Evolutionary conservation across 2,113 vertebrate species (phyloP), one percentile per base, ranked within the genome.

Genomic region (Prunella fulvescens): DNA sequence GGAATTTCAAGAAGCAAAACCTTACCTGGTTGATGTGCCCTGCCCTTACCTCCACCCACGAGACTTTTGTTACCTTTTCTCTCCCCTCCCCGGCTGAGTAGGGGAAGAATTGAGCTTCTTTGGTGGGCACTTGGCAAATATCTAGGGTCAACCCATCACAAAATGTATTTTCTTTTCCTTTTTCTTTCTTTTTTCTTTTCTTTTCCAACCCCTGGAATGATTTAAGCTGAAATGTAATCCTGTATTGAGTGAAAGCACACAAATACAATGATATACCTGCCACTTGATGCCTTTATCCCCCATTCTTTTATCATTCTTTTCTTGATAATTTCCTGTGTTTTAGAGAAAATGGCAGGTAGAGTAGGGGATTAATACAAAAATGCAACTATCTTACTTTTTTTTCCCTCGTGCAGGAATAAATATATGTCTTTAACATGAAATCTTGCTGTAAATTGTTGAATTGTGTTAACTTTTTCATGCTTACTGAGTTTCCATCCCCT

Each of bases 271-370:
- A 95, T 95, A 95, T 35, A 62, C 25, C n/a, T 76, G n/a, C 26
- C 77, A 69, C n/a, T 65, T 28, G 22, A 35, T 66, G 74, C n/a
- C 17, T 82, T 64, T 78, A 28, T 13, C 6, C 2, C 19, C 11
- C 12, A 13, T 72, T 61, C 57, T 69, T 93, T 79, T 85, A 81
- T 82, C 45, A 77, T 7, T 69, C 56, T 72, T 86, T 92, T n/a
- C 56, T 24, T 90, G 79, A 80, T 77, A 93, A 88, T 93, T 92
- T 96, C 86, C 78, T 37, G 7, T 95, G 74, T 78, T 93, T 94
- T 86, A 90, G 60, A 91, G 92, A 90, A 96, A 97, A 85, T 94
- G 88, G 60, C 31, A 94, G 61, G 56, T 73, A 79, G 67, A 82
- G 40, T 50, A 91, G 67, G 56, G 19, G 65, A 86, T 90, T 94